Conservation (phyloP, 2,888 invertebrate genomes). For the Margaritifera margaritifera region DNA sequence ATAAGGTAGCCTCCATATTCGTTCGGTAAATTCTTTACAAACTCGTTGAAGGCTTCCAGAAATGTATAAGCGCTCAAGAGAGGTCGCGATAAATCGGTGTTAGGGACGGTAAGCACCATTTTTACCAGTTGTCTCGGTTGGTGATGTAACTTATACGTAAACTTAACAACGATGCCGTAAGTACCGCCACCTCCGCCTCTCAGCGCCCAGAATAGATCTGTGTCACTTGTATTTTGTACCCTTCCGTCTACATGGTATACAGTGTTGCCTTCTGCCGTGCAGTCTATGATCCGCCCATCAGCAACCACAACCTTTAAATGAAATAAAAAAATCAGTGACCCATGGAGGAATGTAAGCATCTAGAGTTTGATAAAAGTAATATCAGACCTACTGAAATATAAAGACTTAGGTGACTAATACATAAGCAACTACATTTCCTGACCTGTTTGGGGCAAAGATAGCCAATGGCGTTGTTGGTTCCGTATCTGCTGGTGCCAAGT, state of each 20-base stretch:
- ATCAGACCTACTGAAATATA: no score
- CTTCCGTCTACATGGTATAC: conserved; percentile 10
- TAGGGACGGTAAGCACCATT: conserved; percentile 10
- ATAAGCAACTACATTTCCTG: no score
- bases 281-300: conserved; percentile 30
- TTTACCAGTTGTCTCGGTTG: conserved; percentile 17
- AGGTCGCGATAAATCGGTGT: background rate
- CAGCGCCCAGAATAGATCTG: conserved; percentile 45
- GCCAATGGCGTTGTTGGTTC: no score
- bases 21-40: conserved; percentile 16
- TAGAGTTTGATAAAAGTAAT: no score
- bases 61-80: conserved; percentile 2
- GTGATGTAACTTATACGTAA: conserved; percentile 31
- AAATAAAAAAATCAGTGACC: background rate
- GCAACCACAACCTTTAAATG: conserved; percentile 27
- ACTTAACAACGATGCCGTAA: conserved; percentile 33
- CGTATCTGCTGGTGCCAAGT: no score
- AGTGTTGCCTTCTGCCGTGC: conserved; percentile 14
- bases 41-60: conserved; percentile 7
- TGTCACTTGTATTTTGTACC: conserved; percentile 7
- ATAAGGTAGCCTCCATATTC: conserved; percentile 42
- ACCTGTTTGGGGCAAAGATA: no score
- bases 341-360: background rate
- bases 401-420: no score
- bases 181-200: conserved; percentile 47